phyloP scores from a whole-genome alignment of 2,888 invertebrate genomes.

The Macaria notata region DNA sequence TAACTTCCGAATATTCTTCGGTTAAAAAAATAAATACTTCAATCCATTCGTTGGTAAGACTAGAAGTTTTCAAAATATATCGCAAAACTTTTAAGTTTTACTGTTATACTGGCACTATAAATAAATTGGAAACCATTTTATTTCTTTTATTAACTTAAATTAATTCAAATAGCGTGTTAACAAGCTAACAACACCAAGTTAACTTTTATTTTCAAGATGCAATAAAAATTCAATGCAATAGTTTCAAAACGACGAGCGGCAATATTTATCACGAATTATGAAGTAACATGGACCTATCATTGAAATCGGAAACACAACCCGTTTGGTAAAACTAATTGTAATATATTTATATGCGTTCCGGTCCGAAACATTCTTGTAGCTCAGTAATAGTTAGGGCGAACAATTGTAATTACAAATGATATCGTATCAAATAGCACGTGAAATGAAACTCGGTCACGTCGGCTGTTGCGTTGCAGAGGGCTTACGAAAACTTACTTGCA shows the following conservation, averaged over 20 bases:
- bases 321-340: conserved; percentile 11
- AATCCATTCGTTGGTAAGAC: neutral
- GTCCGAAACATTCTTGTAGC: conserved; percentile 18
- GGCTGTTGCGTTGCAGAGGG: conserved; percentile 31
- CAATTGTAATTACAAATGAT: conserved; percentile 40
- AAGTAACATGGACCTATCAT: conserved; percentile 17
- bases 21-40: neutral
- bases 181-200: neutral
- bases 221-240: conserved; percentile 15
- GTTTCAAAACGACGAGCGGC: conserved; percentile 16
- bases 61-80: too few species aligned
- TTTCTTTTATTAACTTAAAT: too few species aligned
- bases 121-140: too few species aligned
- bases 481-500: conserved; percentile 44
- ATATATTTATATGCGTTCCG: conserved; percentile 9
- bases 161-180: neutral
- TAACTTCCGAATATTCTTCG: conserved; percentile 17
- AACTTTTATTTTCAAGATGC: conserved; percentile 8
- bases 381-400: conserved; percentile 14
- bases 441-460: conserved; percentile 44
- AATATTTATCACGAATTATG: conserved; percentile 21
- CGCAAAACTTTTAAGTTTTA: too few species aligned
- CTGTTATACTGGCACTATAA: too few species aligned
- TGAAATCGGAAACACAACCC: conserved; percentile 16
- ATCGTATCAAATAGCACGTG: conserved; percentile 47